These are phyloP conservation scores for Sebastes miniatus DNA, from an alignment of 2,797 vertebrate genomes.

Conservation along the genomic window DNA sequence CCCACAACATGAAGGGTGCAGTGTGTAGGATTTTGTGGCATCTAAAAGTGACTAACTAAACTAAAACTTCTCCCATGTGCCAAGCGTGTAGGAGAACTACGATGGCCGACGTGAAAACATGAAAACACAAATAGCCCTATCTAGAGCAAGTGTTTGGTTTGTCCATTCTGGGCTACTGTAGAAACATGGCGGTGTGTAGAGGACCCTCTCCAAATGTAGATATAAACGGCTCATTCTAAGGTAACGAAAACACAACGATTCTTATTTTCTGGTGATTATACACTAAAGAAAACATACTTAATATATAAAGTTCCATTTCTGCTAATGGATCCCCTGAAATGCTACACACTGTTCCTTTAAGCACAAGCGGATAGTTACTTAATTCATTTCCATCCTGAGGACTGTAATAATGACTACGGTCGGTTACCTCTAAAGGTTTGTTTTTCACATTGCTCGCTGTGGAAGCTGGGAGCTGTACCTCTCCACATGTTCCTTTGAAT, in stretches of 20 bases:
- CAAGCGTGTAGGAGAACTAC: no score
- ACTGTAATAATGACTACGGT: neutral
- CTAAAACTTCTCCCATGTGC: no score
- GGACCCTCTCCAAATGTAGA: no score
- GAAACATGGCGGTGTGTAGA: no score
- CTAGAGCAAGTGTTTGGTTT: neutral
- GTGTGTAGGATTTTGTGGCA: no score
- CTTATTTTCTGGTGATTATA: neutral
- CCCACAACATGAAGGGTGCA: no score
- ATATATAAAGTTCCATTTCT: neutral
- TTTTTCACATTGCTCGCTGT: neutral
- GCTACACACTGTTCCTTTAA: neutral
- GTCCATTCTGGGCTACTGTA: no score
- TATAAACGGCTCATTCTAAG: no score
- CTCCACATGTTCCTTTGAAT: neutral
- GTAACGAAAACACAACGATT: no score
- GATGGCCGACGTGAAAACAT: no score
- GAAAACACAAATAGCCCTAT: no score
- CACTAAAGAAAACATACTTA: neutral
- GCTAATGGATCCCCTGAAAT: neutral
- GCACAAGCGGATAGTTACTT: neutral
- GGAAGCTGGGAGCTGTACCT: neutral
- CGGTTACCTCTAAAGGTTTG: neutral
- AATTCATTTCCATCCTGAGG: neutral
- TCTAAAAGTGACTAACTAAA: no score